phyloP scores from a whole-genome alignment of 2,888 invertebrate species.

The Drosophila sordidapex region DNA sequence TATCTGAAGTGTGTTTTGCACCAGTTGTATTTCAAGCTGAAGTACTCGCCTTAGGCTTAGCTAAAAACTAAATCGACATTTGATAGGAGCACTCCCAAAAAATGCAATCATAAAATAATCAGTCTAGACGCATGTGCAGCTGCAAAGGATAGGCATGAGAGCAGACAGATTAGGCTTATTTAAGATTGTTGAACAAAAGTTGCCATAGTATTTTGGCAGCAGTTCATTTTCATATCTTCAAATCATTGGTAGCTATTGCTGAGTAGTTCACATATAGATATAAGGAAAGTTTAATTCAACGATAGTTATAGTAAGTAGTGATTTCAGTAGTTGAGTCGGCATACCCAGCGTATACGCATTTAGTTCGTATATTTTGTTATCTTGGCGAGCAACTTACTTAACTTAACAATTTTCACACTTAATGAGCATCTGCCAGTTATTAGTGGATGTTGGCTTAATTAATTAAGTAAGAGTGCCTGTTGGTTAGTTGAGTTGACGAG shows the following conservation, averaged over 20 bases:
- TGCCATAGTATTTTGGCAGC: neutral
- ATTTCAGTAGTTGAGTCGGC: neutral
- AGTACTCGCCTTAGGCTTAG: neutral
- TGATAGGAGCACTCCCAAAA: neutral
- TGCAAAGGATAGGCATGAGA: too few species aligned
- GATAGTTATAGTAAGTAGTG: neutral
- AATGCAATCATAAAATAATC: neutral
- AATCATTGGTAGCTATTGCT: neutral
- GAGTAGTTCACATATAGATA: neutral
- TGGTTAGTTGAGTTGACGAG: conserved; percentile 34
- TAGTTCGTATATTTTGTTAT: neutral
- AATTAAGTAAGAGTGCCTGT: conserved; percentile 49
- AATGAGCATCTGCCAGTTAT: neutral
- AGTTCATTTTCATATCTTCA: neutral
- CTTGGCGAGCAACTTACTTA: neutral
- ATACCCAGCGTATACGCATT: neutral
- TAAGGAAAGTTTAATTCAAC: neutral
- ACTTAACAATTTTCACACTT: neutral
- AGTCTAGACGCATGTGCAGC: neutral
- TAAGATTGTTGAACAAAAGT: neutral
- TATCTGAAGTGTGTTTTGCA: neutral
- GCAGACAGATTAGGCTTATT: neutral
- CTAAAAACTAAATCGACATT: neutral
- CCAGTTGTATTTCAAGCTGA: neutral
- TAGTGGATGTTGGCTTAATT: conserved; percentile 15